phyloP scores from a whole-genome alignment of 1,140 invertebrate species.

The Neodiprion fabricii region DNA sequence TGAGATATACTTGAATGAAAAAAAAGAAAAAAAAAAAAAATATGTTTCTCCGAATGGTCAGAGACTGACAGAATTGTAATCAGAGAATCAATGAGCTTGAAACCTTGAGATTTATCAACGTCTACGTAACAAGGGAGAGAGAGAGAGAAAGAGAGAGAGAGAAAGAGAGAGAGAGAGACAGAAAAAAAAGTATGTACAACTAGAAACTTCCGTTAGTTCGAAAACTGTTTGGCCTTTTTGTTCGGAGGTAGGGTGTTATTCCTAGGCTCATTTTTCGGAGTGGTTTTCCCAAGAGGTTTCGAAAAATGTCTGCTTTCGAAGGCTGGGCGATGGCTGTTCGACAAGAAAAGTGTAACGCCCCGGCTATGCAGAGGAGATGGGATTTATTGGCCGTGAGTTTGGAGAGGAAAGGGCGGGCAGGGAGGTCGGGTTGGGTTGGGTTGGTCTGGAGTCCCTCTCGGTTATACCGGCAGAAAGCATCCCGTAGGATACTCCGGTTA shows the following conservation, averaged over 20 bases:
- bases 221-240: neutral
- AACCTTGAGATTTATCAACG: no score
- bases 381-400: neutral
- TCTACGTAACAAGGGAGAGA: no score
- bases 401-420: no score
- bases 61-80: no score
- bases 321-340: neutral
- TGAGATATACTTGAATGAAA: no score
- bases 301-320: constrained; percentile 2
- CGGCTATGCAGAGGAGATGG: constrained; percentile 1
- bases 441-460: no score
- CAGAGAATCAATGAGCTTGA: no score
- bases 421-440: no score
- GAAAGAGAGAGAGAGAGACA: neutral
- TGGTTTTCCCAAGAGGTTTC: neutral
- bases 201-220: neutral
- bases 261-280: neutral
- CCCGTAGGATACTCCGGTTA: constrained; percentile 39
- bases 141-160: neutral
- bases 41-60: no score
- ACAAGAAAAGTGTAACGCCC: constrained; percentile 4
- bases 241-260: neutral
- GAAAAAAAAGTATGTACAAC: constrained; percentile 18
- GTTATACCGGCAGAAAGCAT: no score
- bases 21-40: no score